Evolutionary conservation across 2,888 invertebrate species (phyloP).

Genomic region (Drosophila borborema): DNA sequence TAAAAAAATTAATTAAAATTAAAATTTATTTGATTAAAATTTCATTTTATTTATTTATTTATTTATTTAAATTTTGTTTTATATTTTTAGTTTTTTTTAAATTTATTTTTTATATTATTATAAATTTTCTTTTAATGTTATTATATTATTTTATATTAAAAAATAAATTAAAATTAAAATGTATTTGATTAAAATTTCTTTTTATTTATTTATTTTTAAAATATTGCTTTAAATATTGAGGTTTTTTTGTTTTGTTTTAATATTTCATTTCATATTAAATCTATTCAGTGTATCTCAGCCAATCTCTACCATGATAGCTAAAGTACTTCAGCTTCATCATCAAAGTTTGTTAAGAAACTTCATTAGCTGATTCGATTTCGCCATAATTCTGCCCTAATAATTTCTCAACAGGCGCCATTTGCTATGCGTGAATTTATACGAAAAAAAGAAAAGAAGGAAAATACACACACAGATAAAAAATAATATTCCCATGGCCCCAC

Average conservation of each 20-base stretch:
- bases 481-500: constrained; percentile 73
- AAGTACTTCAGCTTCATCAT: neutral
- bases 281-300: neutral
- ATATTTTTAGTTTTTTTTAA: too few species aligned
- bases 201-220: neutral
- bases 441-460: neutral
- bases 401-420: constrained; percentile 76
- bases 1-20: too few species aligned
- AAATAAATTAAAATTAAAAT: too few species aligned
- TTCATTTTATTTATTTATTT: neutral
- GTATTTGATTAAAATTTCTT: too few species aligned
- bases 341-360: constrained; percentile 45
- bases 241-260: neutral
- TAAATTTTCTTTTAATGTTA: too few species aligned
- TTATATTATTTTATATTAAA: too few species aligned
- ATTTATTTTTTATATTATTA: too few species aligned
- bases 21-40: too few species aligned
- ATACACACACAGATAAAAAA: constrained; percentile 12
- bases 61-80: too few species aligned
- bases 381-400: constrained; percentile 76
- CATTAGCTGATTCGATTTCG: constrained; percentile 71
- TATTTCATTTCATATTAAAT: neutral
- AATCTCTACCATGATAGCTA: neutral
- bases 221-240: neutral
- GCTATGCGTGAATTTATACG: constrained; percentile 48